Base-by-base conservation (phyloP, 2,888 invertebrate genomes). In the Leptopilina myrica region DNA sequence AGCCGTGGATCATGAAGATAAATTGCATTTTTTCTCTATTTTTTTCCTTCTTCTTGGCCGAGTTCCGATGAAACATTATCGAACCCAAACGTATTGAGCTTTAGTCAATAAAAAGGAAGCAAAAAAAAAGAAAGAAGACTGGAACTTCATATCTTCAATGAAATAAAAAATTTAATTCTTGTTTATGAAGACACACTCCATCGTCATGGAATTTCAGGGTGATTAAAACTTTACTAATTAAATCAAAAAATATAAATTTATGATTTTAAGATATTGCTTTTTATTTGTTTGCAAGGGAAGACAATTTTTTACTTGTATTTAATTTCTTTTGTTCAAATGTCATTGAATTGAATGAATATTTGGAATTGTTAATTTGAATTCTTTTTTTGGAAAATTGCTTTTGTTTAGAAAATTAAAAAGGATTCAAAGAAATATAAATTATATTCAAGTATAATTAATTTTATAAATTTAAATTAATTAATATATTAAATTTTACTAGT, bases 1-100 rank as follows among this genome's bases (percentile, higher is more conserved):
- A 73, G n/a, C 73, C 56, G 33, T 59, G 56, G 73, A 73, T 73
- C 73, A 73, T 73, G 73, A 73, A 73, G 73, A 73, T 73, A 73
- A 56, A 73, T 73, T 73, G 56, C 56, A 53, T 73, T 73, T 73
- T 53, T 73, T 73, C 11, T 49, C 12, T 46, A n/a, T n/a, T 46
- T 46, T 11, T 46, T 46, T 46, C 7, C 11, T 46, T 46, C 11
- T 46, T 46, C 11, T 33, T 33, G 43, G 26, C 49, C 14, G 53
- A 53, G 69, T 56, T 56, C n/a, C 12, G 56, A 73, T 73, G 73
- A 73, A 73, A 56, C 33, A 56, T 40, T 43, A 49, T 49, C 49
- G n/a, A 56, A 56, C 56, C 56, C 33, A 26, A 33, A 5, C 73
- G 40, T 73, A 73, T 56, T 73, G 56, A 40, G 56, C 9, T 33